Percentiles rank a stretch among this genome's conserved stretches.
Evolutionary conservation across 2,888 invertebrate genomes (phyloP).

Genomic region (Girardia tigrina): DNA sequence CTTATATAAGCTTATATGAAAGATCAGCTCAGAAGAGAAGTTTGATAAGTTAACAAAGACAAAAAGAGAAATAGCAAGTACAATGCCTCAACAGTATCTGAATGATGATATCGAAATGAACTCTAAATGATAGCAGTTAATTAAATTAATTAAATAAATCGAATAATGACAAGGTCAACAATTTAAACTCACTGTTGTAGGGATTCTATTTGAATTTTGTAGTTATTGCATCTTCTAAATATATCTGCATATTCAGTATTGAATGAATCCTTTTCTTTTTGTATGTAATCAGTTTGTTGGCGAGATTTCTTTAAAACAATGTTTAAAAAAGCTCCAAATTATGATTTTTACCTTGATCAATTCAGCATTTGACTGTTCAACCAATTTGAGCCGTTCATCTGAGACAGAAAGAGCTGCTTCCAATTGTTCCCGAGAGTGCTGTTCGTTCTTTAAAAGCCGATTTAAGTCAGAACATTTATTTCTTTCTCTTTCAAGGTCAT

Average conservation of each 20-base stretch:
- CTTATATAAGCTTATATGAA: too few species aligned
- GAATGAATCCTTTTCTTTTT: not conserved
- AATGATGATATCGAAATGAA: too few species aligned
- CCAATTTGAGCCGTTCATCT: not conserved
- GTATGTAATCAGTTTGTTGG: not conserved
- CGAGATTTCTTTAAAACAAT: not conserved
- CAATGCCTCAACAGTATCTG: too few species aligned
- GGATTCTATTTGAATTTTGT: not conserved
- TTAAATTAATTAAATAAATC: too few species aligned
- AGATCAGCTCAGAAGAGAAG: too few species aligned
- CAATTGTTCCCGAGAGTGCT: constrained; percentile 10
- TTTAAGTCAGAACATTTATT: not conserved
- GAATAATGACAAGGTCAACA: too few species aligned
- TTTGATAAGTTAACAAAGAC: too few species aligned
- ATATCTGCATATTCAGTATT: not conserved
- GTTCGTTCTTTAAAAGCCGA: not conserved
- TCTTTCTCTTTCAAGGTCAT: not conserved
- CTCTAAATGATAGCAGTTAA: too few species aligned
- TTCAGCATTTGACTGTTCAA: not conserved
- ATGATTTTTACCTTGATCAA: not conserved
- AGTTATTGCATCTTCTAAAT: not conserved
- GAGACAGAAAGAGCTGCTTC: not conserved
- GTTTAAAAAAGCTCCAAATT: not conserved
- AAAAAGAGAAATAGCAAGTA: too few species aligned
- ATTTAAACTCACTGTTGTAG: not conserved